These are phyloP conservation scores for Pardosa pseudoannulata DNA, from an alignment of 2,888 invertebrate species.

Conservation along the genomic window DNA sequence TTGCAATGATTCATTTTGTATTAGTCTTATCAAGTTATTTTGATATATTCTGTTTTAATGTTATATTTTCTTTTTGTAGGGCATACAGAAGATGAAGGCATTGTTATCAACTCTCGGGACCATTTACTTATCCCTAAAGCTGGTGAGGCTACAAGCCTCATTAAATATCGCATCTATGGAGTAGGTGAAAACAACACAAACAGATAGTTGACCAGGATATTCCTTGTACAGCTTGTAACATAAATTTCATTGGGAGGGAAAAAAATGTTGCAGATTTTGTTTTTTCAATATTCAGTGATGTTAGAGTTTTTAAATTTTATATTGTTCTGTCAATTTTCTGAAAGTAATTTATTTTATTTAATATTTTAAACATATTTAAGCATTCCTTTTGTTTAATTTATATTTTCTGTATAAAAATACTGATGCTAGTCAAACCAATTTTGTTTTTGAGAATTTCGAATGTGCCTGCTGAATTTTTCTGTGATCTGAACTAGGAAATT, in stretches of 20 bases:
- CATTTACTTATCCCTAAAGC: constrained; percentile 92
- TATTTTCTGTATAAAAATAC: too few species aligned
- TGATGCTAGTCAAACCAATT: too few species aligned
- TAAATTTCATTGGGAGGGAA: neutral
- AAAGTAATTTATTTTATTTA: neutral
- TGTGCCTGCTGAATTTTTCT: too few species aligned
- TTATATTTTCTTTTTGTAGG: constrained; percentile 22
- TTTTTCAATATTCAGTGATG: neutral
- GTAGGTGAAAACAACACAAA: constrained; percentile 75
- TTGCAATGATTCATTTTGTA: too few species aligned
- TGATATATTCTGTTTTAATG: too few species aligned
- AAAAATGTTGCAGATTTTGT: neutral
- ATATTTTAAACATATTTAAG: neutral
- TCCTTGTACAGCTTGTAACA: constrained; percentile 20
- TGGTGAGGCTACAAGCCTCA: constrained; percentile 90
- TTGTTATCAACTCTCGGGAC: constrained; percentile 72
- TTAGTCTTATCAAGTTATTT: too few species aligned
- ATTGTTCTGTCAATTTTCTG: neutral
- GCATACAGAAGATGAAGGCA: constrained; percentile 61
- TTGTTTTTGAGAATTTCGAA: too few species aligned
- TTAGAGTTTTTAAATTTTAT: neutral
- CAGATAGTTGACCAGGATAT: constrained; percentile 27
- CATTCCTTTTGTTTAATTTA: neutral
- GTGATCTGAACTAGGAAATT: too few species aligned
- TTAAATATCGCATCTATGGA: constrained; percentile 91